These are phyloP conservation scores for Tachysurus vachellii DNA, from an alignment of 2,113 vertebrate genomes.

Conservation along the genomic window DNA sequence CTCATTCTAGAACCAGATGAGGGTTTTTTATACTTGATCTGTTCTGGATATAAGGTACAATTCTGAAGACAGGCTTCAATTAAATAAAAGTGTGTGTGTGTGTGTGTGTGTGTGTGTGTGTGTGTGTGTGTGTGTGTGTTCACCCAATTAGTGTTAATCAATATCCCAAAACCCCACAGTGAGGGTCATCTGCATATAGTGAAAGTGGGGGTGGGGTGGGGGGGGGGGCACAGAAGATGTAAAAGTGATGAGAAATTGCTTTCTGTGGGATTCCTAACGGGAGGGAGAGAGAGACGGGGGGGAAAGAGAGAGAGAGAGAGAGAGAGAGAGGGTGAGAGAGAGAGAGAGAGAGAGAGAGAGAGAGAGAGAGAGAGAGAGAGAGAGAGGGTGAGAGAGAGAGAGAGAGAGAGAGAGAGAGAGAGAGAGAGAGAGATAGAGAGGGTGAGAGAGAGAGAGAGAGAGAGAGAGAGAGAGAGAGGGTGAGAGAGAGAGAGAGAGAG, in stretches of 20 bases:
- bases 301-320: too few relatives aligned
- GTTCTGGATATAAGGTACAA: not conserved
- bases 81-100: not conserved
- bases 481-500: too few relatives aligned
- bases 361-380: too few relatives aligned
- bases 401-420: too few relatives aligned
- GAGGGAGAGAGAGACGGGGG: not conserved
- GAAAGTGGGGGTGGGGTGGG: not conserved
- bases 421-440: too few relatives aligned
- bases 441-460: too few relatives aligned
- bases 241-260: conserved; percentile 26
- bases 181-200: not conserved
- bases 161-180: not conserved
- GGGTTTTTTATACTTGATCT: not conserved
- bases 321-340: too few relatives aligned
- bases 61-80: not conserved
- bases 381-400: too few relatives aligned
- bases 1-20: too few relatives aligned
- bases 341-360: too few relatives aligned
- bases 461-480: too few relatives aligned
- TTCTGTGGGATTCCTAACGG: conserved; percentile 16
- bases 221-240: not conserved
- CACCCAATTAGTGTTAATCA: not conserved
- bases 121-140: not conserved
- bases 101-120: not conserved